These are phyloP conservation scores for Scolopax rusticola DNA, from an alignment of 2,797 vertebrate species.

Conservation along the genomic window DNA sequence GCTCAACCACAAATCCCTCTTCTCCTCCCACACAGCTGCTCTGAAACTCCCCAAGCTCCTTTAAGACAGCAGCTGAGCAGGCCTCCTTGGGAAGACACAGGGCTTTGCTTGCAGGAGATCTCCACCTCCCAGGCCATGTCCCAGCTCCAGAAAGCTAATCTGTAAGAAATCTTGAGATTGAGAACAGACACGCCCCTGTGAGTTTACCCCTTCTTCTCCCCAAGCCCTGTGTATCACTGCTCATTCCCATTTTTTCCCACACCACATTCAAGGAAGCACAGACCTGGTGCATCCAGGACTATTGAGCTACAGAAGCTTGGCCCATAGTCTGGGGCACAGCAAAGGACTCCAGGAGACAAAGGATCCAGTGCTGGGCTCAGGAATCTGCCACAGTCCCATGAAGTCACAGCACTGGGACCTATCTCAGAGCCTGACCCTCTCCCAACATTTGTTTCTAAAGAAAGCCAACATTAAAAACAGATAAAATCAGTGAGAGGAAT, in stretches of 20 bases:
- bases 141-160: background rate
- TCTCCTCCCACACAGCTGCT: slow-evolving; percentile 37
- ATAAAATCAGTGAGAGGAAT: background rate
- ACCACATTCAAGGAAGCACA: too few relatives aligned
- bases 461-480: background rate
- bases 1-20: slow-evolving; percentile 55
- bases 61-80: background rate
- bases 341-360: background rate
- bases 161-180: background rate
- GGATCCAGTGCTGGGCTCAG: fast-evolving
- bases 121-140: background rate
- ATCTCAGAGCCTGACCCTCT: background rate
- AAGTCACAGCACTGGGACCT: background rate
- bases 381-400: background rate
- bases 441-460: background rate
- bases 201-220: background rate
- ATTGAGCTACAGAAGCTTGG: fast-evolving
- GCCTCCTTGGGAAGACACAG: background rate
- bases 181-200: background rate
- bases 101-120: background rate
- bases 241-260: background rate
- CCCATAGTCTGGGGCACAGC: background rate
- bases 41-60: background rate
- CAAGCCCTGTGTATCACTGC: background rate
- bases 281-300: background rate